Conservation (phyloP, 2,113 vertebrate species). For the Formicarius rufipectus region DNA sequence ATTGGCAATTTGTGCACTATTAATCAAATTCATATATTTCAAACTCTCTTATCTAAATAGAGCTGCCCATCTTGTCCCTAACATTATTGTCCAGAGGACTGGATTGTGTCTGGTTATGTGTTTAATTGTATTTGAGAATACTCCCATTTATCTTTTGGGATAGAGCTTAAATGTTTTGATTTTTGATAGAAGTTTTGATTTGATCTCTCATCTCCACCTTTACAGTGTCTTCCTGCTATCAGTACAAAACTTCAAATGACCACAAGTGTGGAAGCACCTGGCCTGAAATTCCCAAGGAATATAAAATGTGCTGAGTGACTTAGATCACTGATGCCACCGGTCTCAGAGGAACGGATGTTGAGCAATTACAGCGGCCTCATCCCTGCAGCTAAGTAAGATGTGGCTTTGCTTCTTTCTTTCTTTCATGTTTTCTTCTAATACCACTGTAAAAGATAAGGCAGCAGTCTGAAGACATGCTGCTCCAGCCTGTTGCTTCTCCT, state of each 20-base stretch:
- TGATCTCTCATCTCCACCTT: neutral
- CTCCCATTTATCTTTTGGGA: no score
- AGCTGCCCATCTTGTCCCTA: neutral
- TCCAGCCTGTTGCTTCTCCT: neutral
- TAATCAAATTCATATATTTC: neutral
- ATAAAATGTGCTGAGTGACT: neutral
- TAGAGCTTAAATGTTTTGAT: neutral
- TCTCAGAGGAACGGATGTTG: neutral
- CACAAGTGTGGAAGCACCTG: neutral
- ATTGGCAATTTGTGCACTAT: neutral
- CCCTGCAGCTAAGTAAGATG: constrained; percentile 7
- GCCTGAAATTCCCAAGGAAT: neutral
- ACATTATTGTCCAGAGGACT: neutral
- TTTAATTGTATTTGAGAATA: neutral
- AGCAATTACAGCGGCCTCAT: neutral
- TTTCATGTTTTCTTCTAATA: neutral
- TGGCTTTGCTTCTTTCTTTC: constrained; percentile 32
- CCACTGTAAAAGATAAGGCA: neutral
- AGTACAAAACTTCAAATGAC: neutral
- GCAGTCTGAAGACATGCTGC: neutral
- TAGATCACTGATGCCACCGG: neutral
- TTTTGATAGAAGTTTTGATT: neutral
- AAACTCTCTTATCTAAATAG: neutral
- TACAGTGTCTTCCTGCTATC: neutral
- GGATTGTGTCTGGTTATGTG: no score